Base-by-base conservation (phyloP, 2,888 invertebrate genomes). In the Oxytorus armatus region DNA sequence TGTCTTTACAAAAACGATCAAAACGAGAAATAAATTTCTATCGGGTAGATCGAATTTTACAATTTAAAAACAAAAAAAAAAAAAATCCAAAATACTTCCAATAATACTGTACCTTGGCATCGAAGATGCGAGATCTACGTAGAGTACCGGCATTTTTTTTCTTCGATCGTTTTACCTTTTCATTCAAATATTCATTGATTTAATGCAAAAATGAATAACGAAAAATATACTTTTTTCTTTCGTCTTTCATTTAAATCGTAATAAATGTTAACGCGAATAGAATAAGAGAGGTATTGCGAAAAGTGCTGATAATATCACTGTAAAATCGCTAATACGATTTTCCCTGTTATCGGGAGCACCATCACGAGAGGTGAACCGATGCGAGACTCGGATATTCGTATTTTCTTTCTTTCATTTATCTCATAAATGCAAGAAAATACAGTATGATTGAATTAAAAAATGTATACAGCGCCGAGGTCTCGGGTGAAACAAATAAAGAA, bases 51-150 rank as follows among this genome's bases (percentile, higher is more conserved):
- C n/a, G n/a, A n/a, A n/a, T n/a, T n/a, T n/a, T n/a, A n/a, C n/a
- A n/a, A n/a, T n/a, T n/a, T n/a, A 11, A 10, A 25, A 7, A n/a
- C 8, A 29, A 42, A 25, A 44, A 8, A 44, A 11, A 14, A n/a
- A 47, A 47, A 63, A n/a, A 59, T 21, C 21, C 44, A 42, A 51
- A 18, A 44, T 10, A 66, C 33, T 59, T 16, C 14, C 33, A 29
- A 55, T 39, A 49, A 80, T 81, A 84, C 92, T 92, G 88, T 83
- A 96, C 93, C 96, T 96, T 90, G 96, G 95, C 89, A 95, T 95
- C 96, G 96, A 96, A 88, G 95, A 95, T 92, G 94, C 93, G 90
- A 95, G 94, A 78, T 95, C 95, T 87, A 95, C 94, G 92, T 96
- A 96, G 83, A 96, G 94, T 85, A 95, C 94, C 69, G 96, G 95